These are phyloP conservation scores for Coranthus polyacanthus DNA, from an alignment of 2,797 vertebrate genomes.

Conservation along the genomic window DNA sequence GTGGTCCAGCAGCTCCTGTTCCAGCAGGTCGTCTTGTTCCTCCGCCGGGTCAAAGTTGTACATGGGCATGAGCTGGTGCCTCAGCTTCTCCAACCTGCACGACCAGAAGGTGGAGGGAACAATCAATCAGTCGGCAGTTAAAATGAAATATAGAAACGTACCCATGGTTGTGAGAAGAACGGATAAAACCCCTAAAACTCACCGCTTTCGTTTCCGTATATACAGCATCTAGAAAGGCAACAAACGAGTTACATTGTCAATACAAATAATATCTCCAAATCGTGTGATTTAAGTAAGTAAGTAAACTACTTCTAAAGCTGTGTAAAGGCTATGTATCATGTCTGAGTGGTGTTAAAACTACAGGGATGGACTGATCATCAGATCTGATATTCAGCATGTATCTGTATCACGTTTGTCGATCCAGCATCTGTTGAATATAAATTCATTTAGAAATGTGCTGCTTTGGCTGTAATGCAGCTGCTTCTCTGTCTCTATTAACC, in stretches of 20 bases:
- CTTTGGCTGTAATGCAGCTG: too few species aligned
- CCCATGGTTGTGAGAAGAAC: neutral
- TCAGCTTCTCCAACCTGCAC: slow-evolving; percentile 94
- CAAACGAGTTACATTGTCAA: neutral
- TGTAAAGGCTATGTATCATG: neutral
- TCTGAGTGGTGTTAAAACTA: too few species aligned
- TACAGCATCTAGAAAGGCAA: slow-evolving; percentile 91
- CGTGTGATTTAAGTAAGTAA: neutral
- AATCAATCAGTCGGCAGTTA: neutral
- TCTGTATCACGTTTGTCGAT: too few species aligned
- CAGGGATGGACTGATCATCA: too few species aligned
- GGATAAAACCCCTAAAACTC: slow-evolving; percentile 51
- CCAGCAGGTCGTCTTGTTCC: slow-evolving; percentile 97
- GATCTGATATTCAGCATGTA: too few species aligned
- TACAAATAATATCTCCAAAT: neutral
- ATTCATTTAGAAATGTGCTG: too few species aligned
- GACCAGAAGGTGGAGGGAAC: neutral
- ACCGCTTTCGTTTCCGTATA: slow-evolving; percentile 97
- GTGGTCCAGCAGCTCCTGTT: slow-evolving; percentile 96
- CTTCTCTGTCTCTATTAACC: too few species aligned
- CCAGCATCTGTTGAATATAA: too few species aligned
- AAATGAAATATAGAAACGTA: neutral
- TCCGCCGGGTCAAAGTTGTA: slow-evolving; percentile 98
- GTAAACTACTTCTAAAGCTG: neutral
- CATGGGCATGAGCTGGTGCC: slow-evolving; percentile 99